These are phyloP conservation scores for Lasioglossum morio DNA, from an alignment of 2,888 invertebrate species.

Conservation along the genomic window DNA sequence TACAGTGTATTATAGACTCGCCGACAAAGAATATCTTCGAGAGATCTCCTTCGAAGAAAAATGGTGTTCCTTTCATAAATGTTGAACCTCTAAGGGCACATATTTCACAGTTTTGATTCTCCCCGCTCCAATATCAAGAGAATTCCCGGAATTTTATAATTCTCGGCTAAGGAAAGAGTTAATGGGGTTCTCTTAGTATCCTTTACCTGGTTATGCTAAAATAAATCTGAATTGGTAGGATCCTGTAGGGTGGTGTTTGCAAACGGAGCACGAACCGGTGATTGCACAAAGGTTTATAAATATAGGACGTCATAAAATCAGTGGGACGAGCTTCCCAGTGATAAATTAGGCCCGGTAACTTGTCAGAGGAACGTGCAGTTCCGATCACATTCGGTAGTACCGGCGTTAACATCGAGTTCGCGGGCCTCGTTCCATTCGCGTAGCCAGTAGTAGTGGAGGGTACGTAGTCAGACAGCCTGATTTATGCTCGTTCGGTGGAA, in stretches of 20 bases:
- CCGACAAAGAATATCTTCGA: neutral
- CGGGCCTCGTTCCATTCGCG: conserved; percentile 3
- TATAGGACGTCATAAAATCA: conserved; percentile 6
- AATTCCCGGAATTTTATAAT: neutral
- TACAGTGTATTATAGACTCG: neutral
- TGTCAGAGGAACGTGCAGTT: conserved; percentile 4
- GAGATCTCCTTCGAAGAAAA: neutral
- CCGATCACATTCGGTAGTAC: conserved; percentile 23
- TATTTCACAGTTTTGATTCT: neutral
- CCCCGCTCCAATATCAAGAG: neutral
- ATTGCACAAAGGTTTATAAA: conserved; percentile 10
- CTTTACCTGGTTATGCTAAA: neutral
- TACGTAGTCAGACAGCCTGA: conserved; percentile 49
- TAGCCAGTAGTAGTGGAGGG: conserved; percentile 25
- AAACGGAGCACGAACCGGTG: neutral
- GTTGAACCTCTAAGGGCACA: neutral
- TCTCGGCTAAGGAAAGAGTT: neutral
- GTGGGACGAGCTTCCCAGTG: neutral
- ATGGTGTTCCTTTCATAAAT: neutral
- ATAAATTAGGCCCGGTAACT: conserved; percentile 19
- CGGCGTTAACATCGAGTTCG: conserved; percentile 32
- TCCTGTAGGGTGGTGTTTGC: too few relatives aligned
- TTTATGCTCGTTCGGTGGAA: conserved; percentile 44
- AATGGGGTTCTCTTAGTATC: neutral
- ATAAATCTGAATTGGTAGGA: neutral